Conservation (phyloP, 1,140 invertebrate genomes). For the Trissolcus basalis region DNA sequence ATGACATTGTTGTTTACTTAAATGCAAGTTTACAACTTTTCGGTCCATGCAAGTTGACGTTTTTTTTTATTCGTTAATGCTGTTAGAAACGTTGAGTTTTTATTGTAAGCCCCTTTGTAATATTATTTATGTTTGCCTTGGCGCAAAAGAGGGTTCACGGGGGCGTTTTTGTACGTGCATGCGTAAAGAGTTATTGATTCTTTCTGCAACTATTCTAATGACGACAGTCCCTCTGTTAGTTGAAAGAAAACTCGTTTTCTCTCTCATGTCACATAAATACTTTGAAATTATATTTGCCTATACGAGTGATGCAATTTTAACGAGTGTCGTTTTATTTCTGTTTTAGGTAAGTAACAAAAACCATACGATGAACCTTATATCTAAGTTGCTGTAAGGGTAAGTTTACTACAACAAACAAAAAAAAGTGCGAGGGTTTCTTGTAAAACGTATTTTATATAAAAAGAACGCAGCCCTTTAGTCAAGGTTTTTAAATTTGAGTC, state of each 20-base stretch:
- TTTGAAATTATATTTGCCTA: constrained; percentile 3
- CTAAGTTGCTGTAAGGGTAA: constrained; percentile 6
- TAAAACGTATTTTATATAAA: neutral
- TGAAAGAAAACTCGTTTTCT: constrained; percentile 1
- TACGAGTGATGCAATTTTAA: constrained; percentile 10
- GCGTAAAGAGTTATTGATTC: constrained; percentile 3
- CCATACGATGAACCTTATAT: neutral
- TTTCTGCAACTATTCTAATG: constrained; percentile 1
- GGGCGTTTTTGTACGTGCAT: neutral
- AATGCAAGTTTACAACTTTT: too few species aligned
- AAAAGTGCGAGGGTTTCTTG: neutral
- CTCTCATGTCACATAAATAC: constrained; percentile 1
- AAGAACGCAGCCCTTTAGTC: neutral
- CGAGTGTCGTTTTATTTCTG: constrained; percentile 19
- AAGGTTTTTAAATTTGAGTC: too few species aligned
- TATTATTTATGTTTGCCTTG: constrained; percentile 2
- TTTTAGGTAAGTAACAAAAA: constrained; percentile 28
- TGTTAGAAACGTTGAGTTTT: too few species aligned
- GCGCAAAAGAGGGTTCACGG: neutral
- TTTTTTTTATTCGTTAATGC: too few species aligned
- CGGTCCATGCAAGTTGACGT: too few species aligned
- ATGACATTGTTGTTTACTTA: too few species aligned
- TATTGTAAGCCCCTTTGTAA: too few species aligned
- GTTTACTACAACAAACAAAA: neutral
- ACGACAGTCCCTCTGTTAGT: neutral